These are phyloP conservation scores for Thymallus thymallus DNA, from an alignment of 2,113 vertebrate species.

Conservation along the genomic window DNA sequence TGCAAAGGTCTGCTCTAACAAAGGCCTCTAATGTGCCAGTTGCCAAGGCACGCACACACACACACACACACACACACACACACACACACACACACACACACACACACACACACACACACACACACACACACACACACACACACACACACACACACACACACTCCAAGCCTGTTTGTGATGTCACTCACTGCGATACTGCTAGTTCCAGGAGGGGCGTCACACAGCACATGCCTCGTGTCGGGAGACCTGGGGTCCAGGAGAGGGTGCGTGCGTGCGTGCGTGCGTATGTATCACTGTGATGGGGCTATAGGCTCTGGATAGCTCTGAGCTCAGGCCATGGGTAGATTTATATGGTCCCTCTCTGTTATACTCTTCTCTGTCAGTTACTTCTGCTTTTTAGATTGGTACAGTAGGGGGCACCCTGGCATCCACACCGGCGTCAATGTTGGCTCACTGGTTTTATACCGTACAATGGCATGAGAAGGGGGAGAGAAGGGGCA, in stretches of 20 bases:
- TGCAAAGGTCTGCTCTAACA: constrained; percentile 65
- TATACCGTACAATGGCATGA: constrained; percentile 19
- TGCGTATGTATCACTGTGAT: too few relatives aligned
- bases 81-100: too few relatives aligned
- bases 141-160: too few relatives aligned
- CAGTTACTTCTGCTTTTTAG: constrained; percentile 22
- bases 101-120: background rate
- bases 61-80: too few relatives aligned
- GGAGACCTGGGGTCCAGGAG: background rate
- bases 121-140: background rate
- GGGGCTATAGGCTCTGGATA: background rate
- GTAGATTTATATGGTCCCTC: constrained; percentile 29
- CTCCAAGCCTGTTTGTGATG: constrained; percentile 27
- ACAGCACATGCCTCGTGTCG: constrained; percentile 8
- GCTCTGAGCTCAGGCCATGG: constrained; percentile 31
- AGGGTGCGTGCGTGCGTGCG: background rate
- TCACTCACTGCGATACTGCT: constrained; percentile 48
- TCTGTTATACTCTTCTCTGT: constrained; percentile 7
- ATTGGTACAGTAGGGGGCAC: constrained; percentile 54
- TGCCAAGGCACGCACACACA: constrained; percentile 48
- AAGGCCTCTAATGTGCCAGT: constrained; percentile 40
- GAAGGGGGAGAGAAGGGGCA: background rate
- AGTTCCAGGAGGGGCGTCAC: constrained; percentile 24
- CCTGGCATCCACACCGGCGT: constrained; percentile 45
- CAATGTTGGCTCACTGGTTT: constrained; percentile 44